Base-by-base conservation (phyloP, 2,797 vertebrate species). In the Coracias cyanogaster region DNA sequence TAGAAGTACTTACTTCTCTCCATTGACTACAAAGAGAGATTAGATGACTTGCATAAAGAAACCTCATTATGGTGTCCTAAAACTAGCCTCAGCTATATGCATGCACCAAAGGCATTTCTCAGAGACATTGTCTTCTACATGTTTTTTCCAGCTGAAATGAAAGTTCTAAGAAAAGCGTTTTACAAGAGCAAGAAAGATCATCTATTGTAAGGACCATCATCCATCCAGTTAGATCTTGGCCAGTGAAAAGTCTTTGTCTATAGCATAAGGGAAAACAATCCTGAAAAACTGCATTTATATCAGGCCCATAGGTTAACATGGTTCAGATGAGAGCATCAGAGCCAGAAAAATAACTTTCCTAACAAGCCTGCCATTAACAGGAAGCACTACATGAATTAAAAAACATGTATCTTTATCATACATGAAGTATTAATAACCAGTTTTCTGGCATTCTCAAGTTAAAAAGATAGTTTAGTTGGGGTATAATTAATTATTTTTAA, bases 401-500 rank as follows among this genome's bases (percentile, higher is more conserved):
- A 52, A 70, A 39, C 8, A 70, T 15, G 7, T 49, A 88, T 76
- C 64, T 82, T 73, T 82, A 86, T 54, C 64, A 58, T 60, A 72
- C 21, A 49, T n/a, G 69, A 90, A 51, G 22, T 43, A 37, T 41
- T 93, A 95, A 94, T 85, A 89, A 92, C 22, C 49, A 74, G 48
- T 76, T 93, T 65, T 80, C 78, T 78, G 54, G 24, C 67, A 81
- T n/a, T 93, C 54, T 90, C 78, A 88, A 94, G 91, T 79, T 84
- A 93, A 58, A 82, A 84, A 82, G 33, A 93, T 78, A 39, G 78
- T 82, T 94, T 94, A 79, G 43, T 31, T 90, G 76, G 48, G 29
- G 64, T 80, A 78, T 82, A 96, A 95, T 83, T 93, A 92, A 80
- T 88, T 91, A 72, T 51, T 94, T 97, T 91, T 88, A 95, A 94